phyloP scores from a whole-genome alignment of 1,140 invertebrate species.

The Zaprionus ghesquierei region DNA sequence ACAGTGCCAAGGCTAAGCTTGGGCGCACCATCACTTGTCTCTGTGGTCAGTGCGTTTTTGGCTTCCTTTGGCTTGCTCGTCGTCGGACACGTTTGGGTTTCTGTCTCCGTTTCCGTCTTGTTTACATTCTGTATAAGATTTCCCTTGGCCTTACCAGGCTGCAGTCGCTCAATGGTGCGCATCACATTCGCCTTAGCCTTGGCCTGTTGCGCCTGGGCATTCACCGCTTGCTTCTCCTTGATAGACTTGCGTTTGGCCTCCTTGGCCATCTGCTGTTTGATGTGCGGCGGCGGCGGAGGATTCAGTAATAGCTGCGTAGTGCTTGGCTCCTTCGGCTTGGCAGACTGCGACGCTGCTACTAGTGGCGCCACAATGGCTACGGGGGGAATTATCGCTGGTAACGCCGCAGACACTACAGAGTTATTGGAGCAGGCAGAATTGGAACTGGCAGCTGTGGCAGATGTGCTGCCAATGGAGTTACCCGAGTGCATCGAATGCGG shows the following conservation, averaged over 20 bases:
- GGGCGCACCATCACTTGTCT: conserved; percentile 86
- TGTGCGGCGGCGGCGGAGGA: conserved; percentile 77
- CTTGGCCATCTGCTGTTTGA: conserved; percentile 77
- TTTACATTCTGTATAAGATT: conserved; percentile 87
- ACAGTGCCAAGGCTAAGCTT: conserved; percentile 92
- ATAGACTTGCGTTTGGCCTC: conserved; percentile 75
- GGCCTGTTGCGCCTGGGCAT: conserved; percentile 65
- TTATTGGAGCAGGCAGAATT: conserved; percentile 46
- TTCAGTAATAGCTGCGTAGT: conserved; percentile 67
- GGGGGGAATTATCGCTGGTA: neutral
- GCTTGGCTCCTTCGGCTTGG: conserved; percentile 82
- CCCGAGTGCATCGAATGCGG: conserved; percentile 77
- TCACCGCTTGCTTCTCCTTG: conserved; percentile 71
- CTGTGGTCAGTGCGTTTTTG: conserved; percentile 84
- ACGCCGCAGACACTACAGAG: conserved; percentile 9
- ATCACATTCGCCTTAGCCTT: conserved; percentile 88
- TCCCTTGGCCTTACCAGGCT: conserved; percentile 92
- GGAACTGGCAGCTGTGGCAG: conserved; percentile 62
- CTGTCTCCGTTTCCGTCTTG: conserved; percentile 75
- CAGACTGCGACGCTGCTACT: conserved; percentile 70
- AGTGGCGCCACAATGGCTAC: neutral
- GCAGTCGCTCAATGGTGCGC: conserved; percentile 90
- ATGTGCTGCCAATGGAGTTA: conserved; percentile 76
- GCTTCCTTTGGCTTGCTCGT: conserved; percentile 84
- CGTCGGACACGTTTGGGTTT: conserved; percentile 57